Base-by-base conservation (phyloP, 2,888 invertebrate genomes). In the Abscondita cerata region DNA sequence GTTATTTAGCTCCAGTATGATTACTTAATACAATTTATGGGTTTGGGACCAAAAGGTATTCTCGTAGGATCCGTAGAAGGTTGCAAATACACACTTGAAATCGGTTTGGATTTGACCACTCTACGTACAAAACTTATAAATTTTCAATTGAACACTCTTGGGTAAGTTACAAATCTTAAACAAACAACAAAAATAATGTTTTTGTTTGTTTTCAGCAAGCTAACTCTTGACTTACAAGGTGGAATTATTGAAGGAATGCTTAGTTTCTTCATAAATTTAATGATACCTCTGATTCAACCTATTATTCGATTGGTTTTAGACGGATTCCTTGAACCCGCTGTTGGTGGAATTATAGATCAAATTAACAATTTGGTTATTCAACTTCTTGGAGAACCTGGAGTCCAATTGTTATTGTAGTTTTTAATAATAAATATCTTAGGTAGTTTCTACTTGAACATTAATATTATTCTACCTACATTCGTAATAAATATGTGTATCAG, bases 221-320 rank as follows among this genome's bases (percentile, higher is more conserved):
- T 51, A 16, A 33, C 48, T 18, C 11, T 57, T 1, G 41, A 52
- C 16, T 44, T 57, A 9, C 6, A 31, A 12, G 57, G 57, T 16
- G 34, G 20, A 13, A 18, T 57, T 12, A 1, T 44, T 11, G 34
- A 51, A 25, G 51, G 41, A 34, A 33, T 57, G 8, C 13, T 57
- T 15, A 52, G 51, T 12, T 5, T 57, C 1, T 13, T 57, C 11
- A 19, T 57, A 9, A 1, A 19, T 2, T 41, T 52, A 0, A 11
- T 15, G 0, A 33, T 51, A 8, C 44, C 41, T 11, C 11, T 41
- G 0, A n/a, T 57, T 6, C 51, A 40, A 16, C 52, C 57, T 5
- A 34, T 57, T 15, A 44, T 51, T 18, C 18, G n/a, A 4, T 2
- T 44, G 9, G 44, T 44, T 11, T 8, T 56, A 11, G 11, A 57